Base-by-base conservation (phyloP, 2,113 vertebrate species). In the Furnarius figulus region DNA sequence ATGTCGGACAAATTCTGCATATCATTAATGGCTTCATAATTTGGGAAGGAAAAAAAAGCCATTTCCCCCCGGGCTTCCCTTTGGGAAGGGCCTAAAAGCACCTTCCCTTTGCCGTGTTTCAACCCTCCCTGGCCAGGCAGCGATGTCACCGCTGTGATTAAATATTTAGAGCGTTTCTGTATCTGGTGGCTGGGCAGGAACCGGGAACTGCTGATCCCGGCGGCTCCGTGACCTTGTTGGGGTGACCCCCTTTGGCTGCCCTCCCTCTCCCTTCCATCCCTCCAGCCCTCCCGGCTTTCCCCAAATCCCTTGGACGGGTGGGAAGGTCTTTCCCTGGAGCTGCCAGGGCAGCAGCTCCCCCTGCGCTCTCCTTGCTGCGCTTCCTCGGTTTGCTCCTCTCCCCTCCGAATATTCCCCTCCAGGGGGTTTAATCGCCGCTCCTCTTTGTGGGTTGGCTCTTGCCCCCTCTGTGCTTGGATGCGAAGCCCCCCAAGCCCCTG, bases 401-500 rank as follows among this genome's bases (percentile, higher is more conserved):
- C 39, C 39, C 39, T 40, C 39, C 37, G 10, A 79, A 47, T 33
- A 6, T 39, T 20, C 52, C 95, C 95, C 92, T 76, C 95, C 90
- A 77, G 95, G 94, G 92, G 10, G 40, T 42, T 42, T 12, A 13
- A 42, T 42, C 14, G 10, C 40, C 40, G 10, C 9, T 40, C 12
- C 39, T 40, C 39, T 40, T 12, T 12, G 12, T 12, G 39, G 39
- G 39, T 12, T 40, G 39, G 39, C 39, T 40, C 39, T 40, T 40
- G 39, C 11, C 40, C 40, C 40, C 40, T 42, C 40, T 10, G 40
- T 42, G 40, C 40, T 42, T 42, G 11, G 40, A 42, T 42, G 40
- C 40, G 11, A 42, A 42, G 40, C 40, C 40, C 40, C 40, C 40
- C 10, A 14, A 42, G 40, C 40, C 40, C 40, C 13, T 42, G 11